phyloP scores from a whole-genome alignment of 2,113 vertebrate species.

The Xenus cinereus region DNA sequence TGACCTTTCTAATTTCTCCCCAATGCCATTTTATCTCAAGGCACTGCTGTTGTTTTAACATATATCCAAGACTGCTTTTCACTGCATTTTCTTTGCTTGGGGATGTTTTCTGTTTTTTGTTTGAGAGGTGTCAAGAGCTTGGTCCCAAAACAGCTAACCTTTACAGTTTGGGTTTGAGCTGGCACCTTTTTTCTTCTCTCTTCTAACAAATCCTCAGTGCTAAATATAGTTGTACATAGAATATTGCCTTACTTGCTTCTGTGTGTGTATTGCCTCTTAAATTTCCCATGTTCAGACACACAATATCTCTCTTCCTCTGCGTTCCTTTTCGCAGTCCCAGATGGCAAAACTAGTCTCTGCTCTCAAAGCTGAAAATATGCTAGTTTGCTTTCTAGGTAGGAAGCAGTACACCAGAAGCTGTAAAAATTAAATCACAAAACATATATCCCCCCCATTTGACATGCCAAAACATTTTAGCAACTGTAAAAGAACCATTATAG shows the following conservation, averaged over 20 bases:
- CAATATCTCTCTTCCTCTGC: not conserved
- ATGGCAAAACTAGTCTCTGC: not conserved
- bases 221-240: not conserved
- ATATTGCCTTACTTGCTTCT: not conserved
- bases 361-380: not conserved
- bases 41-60: not conserved
- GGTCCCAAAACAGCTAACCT: not conserved
- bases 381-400: not conserved
- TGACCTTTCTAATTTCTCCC: not conserved
- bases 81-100: not conserved
- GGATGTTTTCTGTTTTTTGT: not conserved
- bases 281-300: not conserved
- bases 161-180: not conserved
- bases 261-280: not conserved
- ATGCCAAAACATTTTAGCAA: not conserved
- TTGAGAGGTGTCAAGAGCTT: not conserved
- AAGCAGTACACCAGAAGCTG: not conserved
- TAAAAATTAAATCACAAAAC: not conserved
- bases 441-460: not conserved
- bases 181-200: not conserved
- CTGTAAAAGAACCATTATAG: not conserved
- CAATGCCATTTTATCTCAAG: not conserved
- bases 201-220: not conserved
- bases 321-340: not conserved
- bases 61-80: not conserved